Base-by-base conservation (phyloP, 1,140 invertebrate genomes). In the Pantala flavescens region DNA sequence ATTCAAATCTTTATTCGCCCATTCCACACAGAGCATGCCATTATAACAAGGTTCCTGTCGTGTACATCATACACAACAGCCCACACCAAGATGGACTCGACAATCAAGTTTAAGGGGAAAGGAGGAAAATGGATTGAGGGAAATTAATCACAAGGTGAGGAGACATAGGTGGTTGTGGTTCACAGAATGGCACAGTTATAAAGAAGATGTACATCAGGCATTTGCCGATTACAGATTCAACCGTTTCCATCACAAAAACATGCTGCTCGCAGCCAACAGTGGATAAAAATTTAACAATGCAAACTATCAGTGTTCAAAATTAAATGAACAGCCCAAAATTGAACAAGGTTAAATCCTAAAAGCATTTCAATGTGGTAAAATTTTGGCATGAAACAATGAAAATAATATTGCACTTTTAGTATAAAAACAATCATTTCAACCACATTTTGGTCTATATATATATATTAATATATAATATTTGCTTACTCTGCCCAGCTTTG, bases 241-340 rank as follows among this genome's bases (percentile, higher is more conserved):
- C 49, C 49, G 49, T 63, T 63, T 63, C 49, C 49, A 63, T 63
- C 49, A 63, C 49, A 63, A 63, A 63, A 63, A 63, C 49, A 63
- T 63, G 49, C 49, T 63, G 49, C 49, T 7, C 49, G 49, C 49
- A 63, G 49, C 49, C 49, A 63, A 63, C 49, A 63, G 49, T 63
- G 49, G n/a, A 63, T 63, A 63, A 63, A 63, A 21, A 21, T 63
- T 63, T 21, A 63, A 63, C 49, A 63, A 63, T 63, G 49, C 49
- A 63, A 63, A 63, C 49, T 63, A 63, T 63, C 49, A 63, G 49
- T 63, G 49, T 63, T 63, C 49, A 63, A 63, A 63, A 19, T 16
- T 63, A 63, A 63, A 63, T 63, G 49, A 63, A 63, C 49, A 63
- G 49, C 49, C 49, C 49, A 63, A 63, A 63, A 63, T 63, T 63